Percentiles rank a stretch among this genome's conserved stretches.
phyloP scores from a whole-genome alignment of 2,888 invertebrate genomes.

The Cactoblastis cactorum region DNA sequence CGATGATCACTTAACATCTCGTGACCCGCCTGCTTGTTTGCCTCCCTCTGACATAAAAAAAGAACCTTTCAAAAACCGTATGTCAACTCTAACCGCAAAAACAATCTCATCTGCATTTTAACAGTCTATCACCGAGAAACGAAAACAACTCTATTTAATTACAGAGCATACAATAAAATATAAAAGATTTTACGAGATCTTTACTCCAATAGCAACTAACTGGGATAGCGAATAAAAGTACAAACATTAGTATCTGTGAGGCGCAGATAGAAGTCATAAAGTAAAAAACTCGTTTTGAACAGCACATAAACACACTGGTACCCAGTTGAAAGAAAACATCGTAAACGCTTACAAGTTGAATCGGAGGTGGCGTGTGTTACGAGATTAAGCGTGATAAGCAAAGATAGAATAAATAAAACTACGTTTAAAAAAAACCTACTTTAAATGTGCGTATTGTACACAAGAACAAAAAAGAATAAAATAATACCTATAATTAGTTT shows the following conservation, averaged over 20 bases:
- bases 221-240: slow-evolving; percentile 14
- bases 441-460: too few relatives aligned
- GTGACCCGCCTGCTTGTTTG: too few relatives aligned
- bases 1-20: too few relatives aligned
- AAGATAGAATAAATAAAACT: too few relatives aligned
- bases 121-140: neutral
- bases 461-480: too few relatives aligned
- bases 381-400: slow-evolving; percentile 18
- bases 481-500: too few relatives aligned
- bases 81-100: neutral
- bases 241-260: slow-evolving; percentile 29
- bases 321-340: slow-evolving; percentile 65
- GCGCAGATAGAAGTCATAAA: slow-evolving; percentile 53
- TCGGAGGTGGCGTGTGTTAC: slow-evolving; percentile 25
- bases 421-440: too few relatives aligned
- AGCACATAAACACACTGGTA: slow-evolving; percentile 56
- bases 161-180: slow-evolving; percentile 9
- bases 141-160: slow-evolving; percentile 13
- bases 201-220: slow-evolving; percentile 11
- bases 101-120: too few relatives aligned
- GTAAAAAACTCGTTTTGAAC: slow-evolving; percentile 61
- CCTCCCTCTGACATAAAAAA: too few relatives aligned
- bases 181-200: slow-evolving; percentile 7
- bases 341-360: slow-evolving; percentile 65
- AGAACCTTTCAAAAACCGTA: too few relatives aligned